Evolutionary conservation across 2,113 vertebrate genomes (phyloP).

Genomic region (Xyliphius kryptos): DNA sequence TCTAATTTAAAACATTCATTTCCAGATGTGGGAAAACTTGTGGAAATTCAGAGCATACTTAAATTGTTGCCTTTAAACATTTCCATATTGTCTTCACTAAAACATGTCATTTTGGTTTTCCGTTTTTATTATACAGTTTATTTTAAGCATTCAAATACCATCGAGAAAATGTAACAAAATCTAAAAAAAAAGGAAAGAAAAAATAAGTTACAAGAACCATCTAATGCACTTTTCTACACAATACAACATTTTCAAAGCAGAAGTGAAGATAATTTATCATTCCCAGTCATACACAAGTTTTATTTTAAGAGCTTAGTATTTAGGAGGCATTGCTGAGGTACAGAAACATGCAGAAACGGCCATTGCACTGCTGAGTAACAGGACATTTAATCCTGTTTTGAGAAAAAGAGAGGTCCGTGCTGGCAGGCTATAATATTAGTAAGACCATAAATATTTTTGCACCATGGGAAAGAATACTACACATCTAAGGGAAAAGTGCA

Average conservation of each 20-base stretch:
- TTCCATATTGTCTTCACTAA: not conserved
- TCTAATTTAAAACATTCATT: conserved; percentile 7
- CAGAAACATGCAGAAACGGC: conserved; percentile 35
- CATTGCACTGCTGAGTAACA: conserved; percentile 32
- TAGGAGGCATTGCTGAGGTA: conserved; percentile 38
- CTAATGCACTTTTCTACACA: not conserved
- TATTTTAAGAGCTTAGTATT: conserved; percentile 36
- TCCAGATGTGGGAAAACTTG: conserved; percentile 3
- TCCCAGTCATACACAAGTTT: conserved; percentile 16
- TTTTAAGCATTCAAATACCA: conserved; percentile 2
- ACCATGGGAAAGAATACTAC: conserved; percentile 1
- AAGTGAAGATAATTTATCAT: conserved; percentile 6
- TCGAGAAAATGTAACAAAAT: not conserved
- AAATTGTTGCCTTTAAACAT: not conserved
- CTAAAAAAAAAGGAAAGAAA: not conserved
- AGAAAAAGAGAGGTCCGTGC: too few species aligned
- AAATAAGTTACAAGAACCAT: not conserved
- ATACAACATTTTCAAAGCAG: not conserved
- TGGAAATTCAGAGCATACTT: not conserved
- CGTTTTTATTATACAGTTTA: not conserved
- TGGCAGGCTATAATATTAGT: conserved; percentile 23
- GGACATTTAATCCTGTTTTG: conserved; percentile 5
- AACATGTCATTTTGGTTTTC: not conserved
- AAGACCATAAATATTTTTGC: conserved; percentile 8
- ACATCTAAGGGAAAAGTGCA: too few species aligned